Conservation (phyloP, 2,888 invertebrate genomes). For the Agrochola lota region DNA sequence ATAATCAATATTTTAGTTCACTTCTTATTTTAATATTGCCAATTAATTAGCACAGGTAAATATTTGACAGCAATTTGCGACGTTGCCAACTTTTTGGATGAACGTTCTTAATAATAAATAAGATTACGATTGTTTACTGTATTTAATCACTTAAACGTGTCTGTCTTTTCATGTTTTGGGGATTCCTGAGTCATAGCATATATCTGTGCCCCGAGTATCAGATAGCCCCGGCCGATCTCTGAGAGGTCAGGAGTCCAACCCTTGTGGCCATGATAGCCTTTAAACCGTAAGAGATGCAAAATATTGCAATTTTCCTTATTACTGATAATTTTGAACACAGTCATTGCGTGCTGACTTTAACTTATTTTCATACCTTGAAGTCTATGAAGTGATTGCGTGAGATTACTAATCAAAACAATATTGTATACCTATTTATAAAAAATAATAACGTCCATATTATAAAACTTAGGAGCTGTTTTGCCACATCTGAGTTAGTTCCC, state of each 20-base stretch:
- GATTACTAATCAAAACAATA: neutral
- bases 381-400: neutral
- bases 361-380: neutral
- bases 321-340: slow-evolving; percentile 1
- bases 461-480: no score
- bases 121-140: neutral
- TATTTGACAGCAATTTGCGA: no score
- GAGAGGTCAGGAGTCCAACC: slow-evolving; percentile 8
- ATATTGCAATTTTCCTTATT: neutral
- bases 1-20: no score
- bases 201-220: neutral
- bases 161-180: neutral
- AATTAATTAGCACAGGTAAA: no score
- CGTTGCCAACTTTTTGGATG: no score
- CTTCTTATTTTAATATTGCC: no score
- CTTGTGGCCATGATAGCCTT: neutral
- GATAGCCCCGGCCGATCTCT: slow-evolving; percentile 12
- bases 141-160: neutral
- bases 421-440: no score
- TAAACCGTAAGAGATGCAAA: neutral
- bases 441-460: no score
- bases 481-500: no score
- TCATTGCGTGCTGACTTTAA: neutral
- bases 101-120: neutral
- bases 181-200: neutral